Evolutionary conservation across 2,113 vertebrate genomes (phyloP).

Genomic region (Siniperca chuatsi): DNA sequence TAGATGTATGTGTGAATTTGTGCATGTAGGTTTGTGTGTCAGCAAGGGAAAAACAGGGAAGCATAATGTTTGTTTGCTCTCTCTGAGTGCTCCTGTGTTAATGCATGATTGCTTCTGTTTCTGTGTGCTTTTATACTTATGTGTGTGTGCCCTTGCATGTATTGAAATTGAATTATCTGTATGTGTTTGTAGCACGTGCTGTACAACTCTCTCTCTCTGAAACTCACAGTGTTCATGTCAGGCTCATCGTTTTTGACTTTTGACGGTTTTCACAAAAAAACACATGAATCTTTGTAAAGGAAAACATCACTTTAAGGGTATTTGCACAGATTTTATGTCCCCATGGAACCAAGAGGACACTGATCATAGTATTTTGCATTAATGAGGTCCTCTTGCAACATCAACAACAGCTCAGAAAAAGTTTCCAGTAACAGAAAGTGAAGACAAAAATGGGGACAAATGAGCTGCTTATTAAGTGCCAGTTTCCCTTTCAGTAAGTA

Average conservation of each 20-base stretch:
- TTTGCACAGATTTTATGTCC: not conserved
- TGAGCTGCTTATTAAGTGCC: not conserved
- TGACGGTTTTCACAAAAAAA: not conserved
- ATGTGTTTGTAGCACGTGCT: constrained; percentile 14
- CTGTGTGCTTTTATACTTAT: constrained; percentile 1
- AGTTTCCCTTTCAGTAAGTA: not conserved
- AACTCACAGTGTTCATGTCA: not conserved
- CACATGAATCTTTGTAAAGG: not conserved
- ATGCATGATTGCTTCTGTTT: constrained; percentile 20
- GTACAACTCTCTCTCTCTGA: not conserved
- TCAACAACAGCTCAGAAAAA: not conserved
- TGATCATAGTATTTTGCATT: not conserved
- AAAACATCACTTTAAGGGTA: not conserved
- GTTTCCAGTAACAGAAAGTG: not conserved
- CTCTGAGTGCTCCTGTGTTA: not conserved
- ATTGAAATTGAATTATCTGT: constrained; percentile 19
- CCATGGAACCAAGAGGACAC: not conserved
- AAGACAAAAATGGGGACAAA: not conserved
- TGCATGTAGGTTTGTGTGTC: constrained; percentile 6
- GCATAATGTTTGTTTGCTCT: constrained; percentile 21
- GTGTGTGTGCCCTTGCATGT: not conserved
- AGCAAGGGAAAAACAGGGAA: not conserved
- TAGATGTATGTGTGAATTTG: not conserved
- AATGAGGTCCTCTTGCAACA: not conserved
- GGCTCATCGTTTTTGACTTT: not conserved